Evolutionary conservation across 2,797 vertebrate genomes (phyloP).

Genomic region (Chelidonichthys spinosus): DNA sequence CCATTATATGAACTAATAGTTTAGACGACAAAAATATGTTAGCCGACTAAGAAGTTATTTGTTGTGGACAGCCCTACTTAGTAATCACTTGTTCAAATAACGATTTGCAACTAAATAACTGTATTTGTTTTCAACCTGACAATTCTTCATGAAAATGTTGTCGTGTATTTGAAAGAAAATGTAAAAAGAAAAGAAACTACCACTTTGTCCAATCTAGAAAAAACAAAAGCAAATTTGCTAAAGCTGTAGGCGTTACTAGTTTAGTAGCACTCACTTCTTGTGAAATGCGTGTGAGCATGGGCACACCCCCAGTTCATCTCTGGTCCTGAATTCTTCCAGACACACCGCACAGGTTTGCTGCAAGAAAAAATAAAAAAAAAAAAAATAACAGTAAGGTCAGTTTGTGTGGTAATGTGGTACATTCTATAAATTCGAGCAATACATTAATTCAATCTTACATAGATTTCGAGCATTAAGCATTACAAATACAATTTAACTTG

Average conservation of each 20-base stretch:
- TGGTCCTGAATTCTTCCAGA: slow-evolving; percentile 88
- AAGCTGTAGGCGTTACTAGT: too few species aligned
- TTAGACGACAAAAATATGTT: too few species aligned
- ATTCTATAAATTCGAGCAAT: slow-evolving; percentile 6
- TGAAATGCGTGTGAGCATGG: slow-evolving; percentile 90
- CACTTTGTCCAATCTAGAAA: neutral
- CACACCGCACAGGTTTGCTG: slow-evolving; percentile 90
- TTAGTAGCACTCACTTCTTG: slow-evolving; percentile 85
- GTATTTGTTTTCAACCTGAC: too few species aligned
- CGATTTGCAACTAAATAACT: too few species aligned
- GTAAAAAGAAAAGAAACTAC: neutral
- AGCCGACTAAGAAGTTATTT: too few species aligned
- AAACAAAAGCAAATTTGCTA: neutral
- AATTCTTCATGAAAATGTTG: too few species aligned
- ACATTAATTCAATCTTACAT: slow-evolving; percentile 23
- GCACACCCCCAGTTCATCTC: slow-evolving; percentile 88
- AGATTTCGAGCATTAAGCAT: slow-evolving; percentile 9
- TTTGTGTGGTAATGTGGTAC: neutral
- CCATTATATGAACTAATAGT: too few species aligned
- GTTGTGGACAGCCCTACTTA: neutral
- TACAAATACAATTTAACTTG: neutral
- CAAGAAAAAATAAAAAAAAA: slow-evolving; percentile 15
- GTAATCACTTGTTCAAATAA: too few species aligned
- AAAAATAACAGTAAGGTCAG: slow-evolving; percentile 21
- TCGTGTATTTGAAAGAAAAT: neutral